phyloP scores from a whole-genome alignment of 2,113 vertebrate genomes.

The Corythornis madagascariensis region DNA sequence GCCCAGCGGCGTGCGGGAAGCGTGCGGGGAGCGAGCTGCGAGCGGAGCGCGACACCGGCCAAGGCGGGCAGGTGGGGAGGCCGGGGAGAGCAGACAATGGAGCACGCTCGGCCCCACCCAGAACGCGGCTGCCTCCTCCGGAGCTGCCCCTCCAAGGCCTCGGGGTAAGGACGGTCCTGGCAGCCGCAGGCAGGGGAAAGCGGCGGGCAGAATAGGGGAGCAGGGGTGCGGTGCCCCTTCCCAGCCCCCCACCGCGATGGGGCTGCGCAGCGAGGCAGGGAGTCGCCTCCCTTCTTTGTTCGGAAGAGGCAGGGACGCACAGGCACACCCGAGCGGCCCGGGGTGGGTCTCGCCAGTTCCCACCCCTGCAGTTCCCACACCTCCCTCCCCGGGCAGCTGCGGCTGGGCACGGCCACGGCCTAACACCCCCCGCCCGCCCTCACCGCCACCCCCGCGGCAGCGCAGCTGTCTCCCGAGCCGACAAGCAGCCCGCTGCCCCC shows the following conservation, averaged over 20 bases:
- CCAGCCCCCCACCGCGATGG: not conserved
- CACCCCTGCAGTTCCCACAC: not conserved
- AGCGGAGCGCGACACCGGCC: not conserved
- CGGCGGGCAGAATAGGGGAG: not conserved
- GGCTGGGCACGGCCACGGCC: not conserved
- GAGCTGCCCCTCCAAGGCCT: not conserved
- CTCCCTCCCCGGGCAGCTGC: not conserved
- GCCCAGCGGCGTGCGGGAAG: not conserved
- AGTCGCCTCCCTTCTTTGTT: conserved; percentile 47
- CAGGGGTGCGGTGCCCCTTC: not conserved
- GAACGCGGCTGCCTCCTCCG: not conserved
- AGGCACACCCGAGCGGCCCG: not conserved
- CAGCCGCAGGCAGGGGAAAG: not conserved
- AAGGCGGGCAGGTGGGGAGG: not conserved
- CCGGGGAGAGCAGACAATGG: conserved; percentile 69
- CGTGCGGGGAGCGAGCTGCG: not conserved
- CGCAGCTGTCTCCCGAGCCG: not conserved
- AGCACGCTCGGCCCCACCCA: conserved; percentile 73
- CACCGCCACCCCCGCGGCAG: not conserved
- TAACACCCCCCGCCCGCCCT: not conserved
- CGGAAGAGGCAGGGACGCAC: not conserved
- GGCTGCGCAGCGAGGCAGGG: not conserved
- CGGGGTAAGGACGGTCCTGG: not conserved
- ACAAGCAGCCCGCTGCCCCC: not conserved
- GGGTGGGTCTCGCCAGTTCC: not conserved